Conservation (phyloP, 2,888 invertebrate species). For the Hirudinaria manillensis region DNA sequence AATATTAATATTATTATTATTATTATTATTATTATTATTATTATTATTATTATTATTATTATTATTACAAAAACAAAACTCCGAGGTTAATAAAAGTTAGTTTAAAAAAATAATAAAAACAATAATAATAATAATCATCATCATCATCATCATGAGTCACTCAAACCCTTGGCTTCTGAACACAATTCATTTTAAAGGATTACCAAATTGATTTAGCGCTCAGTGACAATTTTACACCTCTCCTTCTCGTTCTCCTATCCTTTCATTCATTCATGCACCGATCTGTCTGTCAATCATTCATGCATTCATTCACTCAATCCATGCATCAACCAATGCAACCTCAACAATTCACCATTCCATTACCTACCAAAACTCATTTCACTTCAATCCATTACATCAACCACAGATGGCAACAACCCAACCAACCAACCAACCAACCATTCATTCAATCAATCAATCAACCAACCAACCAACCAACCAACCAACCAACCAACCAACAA, state of each 20-base stretch:
- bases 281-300: neutral
- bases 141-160: too few relatives aligned
- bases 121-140: too few relatives aligned
- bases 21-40: neutral
- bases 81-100: neutral
- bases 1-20: neutral
- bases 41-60: neutral
- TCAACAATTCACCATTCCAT: neutral
- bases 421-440: neutral
- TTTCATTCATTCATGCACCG: neutral
- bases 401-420: neutral
- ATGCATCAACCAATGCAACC: neutral
- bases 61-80: too few relatives aligned
- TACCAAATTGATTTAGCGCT: too few relatives aligned
- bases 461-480: neutral
- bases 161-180: too few relatives aligned
- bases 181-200: too few relatives aligned
- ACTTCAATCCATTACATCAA: neutral
- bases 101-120: too few relatives aligned
- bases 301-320: neutral
- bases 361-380: neutral
- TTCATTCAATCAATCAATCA: neutral
- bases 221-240: too few relatives aligned
- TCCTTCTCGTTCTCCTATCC: neutral
- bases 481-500: neutral